phyloP scores from a whole-genome alignment of 2,888 invertebrate genomes.

The Acanthoscelides obtectus region DNA sequence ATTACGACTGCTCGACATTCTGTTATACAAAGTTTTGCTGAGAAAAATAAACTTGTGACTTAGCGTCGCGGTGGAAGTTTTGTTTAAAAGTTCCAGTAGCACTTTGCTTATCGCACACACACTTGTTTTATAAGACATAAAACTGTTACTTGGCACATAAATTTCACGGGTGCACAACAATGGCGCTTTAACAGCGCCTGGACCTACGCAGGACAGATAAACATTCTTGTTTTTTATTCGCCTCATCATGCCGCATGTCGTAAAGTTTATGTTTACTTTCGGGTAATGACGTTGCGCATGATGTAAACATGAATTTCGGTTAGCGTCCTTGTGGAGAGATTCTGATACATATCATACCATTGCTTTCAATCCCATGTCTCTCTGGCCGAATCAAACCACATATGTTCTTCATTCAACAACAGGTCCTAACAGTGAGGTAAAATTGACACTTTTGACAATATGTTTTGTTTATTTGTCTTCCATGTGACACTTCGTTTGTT shows the following conservation, averaged over 20 bases:
- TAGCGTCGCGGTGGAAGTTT: background rate
- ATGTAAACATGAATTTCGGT: too few relatives aligned
- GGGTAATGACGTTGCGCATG: background rate
- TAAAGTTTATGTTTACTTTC: background rate
- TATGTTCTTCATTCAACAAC: too few relatives aligned
- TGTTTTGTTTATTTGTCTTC: too few relatives aligned
- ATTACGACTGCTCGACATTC: background rate
- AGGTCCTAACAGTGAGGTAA: too few relatives aligned
- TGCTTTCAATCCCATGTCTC: too few relatives aligned
- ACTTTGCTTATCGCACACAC: background rate
- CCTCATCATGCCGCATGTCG: background rate
- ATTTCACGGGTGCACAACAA: background rate
- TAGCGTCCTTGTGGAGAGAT: too few relatives aligned
- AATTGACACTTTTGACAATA: too few relatives aligned
- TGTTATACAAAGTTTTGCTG: background rate
- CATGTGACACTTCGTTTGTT: too few relatives aligned
- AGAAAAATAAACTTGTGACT: background rate
- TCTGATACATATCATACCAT: too few relatives aligned
- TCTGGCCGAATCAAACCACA: too few relatives aligned
- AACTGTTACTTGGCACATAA: background rate
- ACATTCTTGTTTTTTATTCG: background rate
- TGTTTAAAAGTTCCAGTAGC: background rate
- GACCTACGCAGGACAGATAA: background rate
- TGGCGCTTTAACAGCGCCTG: background rate
- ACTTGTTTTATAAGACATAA: background rate